Percentiles rank a stretch among this genome's conserved stretches.
Evolutionary conservation across 2,113 vertebrate genomes (phyloP).

Genomic region (Grammomys surdaster): DNA sequence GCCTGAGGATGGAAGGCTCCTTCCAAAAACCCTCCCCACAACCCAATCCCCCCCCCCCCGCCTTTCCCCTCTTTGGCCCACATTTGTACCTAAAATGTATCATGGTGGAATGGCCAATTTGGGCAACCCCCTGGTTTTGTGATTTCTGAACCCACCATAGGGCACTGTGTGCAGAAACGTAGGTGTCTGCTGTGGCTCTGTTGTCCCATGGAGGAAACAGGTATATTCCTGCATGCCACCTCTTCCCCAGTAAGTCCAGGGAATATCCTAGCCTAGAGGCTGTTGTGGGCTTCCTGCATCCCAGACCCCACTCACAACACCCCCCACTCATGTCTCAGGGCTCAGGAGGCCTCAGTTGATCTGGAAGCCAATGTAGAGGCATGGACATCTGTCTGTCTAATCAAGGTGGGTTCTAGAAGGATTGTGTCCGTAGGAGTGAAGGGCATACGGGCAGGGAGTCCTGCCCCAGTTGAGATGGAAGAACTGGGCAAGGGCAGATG

Average conservation of each 20-base stretch:
- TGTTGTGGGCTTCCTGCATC: not conserved
- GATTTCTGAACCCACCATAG: not conserved
- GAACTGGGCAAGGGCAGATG: not conserved
- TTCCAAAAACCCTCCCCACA: not conserved
- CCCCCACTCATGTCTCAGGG: too few species aligned
- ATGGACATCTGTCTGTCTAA: not conserved
- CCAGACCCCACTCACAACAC: not conserved
- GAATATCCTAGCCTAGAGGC: not conserved
- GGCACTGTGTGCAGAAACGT: fast-evolving
- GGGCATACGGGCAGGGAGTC: too few species aligned
- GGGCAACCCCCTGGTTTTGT: not conserved
- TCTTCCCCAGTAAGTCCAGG: not conserved
- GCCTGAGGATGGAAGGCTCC: not conserved
- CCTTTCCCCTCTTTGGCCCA: not conserved
- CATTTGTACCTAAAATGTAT: not conserved
- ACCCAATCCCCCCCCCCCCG: not conserved
- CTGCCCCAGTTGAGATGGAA: not conserved
- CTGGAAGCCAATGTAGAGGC: not conserved
- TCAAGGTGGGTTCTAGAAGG: not conserved
- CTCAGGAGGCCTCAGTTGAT: not conserved
- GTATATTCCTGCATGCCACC: too few species aligned
- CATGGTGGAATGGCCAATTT: not conserved
- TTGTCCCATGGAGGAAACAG: not conserved
- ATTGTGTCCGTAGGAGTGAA: not conserved
- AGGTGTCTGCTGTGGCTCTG: not conserved